These are phyloP conservation scores for Mobula hypostoma DNA, from an alignment of 2,113 vertebrate genomes.

Conservation along the genomic window DNA sequence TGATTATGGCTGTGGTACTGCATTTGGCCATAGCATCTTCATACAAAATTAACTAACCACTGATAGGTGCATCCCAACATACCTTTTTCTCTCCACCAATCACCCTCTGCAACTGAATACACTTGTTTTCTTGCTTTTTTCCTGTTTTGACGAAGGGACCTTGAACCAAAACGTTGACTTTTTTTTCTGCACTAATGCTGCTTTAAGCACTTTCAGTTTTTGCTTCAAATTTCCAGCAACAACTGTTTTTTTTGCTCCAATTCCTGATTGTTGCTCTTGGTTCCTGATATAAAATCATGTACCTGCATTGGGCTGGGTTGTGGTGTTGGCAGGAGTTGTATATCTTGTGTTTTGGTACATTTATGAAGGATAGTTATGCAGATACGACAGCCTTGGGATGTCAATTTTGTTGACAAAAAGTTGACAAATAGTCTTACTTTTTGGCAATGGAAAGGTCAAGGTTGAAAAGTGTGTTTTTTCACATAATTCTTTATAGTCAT, in stretches of 20 bases:
- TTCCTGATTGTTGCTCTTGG: background rate
- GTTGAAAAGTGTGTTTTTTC: background rate
- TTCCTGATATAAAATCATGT: background rate
- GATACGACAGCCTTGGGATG: background rate
- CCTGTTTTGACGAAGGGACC: too few relatives aligned
- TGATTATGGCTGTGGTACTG: background rate
- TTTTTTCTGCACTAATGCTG: too few relatives aligned
- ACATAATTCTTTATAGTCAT: background rate
- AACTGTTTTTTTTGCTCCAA: too few relatives aligned
- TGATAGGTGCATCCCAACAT: too few relatives aligned
- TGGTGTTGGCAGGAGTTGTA: background rate
- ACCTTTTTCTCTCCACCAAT: too few relatives aligned
- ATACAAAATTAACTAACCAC: background rate
- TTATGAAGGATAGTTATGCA: background rate
- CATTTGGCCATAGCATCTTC: background rate
- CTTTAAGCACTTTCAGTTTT: too few relatives aligned
- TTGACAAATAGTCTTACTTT: background rate
- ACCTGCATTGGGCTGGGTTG: background rate
- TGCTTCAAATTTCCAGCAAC: too few relatives aligned
- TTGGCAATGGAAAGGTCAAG: background rate
- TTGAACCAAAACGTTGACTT: too few relatives aligned
- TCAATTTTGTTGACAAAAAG: background rate
- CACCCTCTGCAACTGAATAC: too few relatives aligned
- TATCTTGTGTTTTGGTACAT: background rate
- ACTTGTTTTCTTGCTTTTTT: too few relatives aligned